Percentiles rank a stretch among this genome's conserved stretches.
Conservation (phyloP, 1,140 invertebrate species). For the Polyergus mexicanus region DNA sequence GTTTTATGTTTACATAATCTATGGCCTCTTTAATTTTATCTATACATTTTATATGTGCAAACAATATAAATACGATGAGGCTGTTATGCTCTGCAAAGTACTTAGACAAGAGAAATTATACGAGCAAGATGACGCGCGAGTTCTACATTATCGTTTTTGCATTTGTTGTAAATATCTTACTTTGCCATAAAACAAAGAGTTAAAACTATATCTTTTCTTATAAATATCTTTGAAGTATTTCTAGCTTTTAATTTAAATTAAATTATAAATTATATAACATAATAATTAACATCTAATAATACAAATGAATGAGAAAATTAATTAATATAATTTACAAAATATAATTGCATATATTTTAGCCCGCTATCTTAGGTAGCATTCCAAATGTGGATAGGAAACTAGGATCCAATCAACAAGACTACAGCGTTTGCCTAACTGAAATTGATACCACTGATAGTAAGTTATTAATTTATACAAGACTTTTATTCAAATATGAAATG, state of each 20-base stretch:
- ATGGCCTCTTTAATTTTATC: background rate
- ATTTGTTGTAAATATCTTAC: background rate
- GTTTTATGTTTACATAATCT: background rate
- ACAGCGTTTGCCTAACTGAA: too few relatives aligned
- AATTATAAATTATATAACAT: background rate
- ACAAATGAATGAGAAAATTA: background rate
- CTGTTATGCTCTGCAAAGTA: background rate
- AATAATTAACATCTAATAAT: background rate
- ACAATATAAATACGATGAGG: slow-evolving; percentile 16
- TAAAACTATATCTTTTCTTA: background rate
- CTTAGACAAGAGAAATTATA: background rate
- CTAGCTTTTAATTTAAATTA: background rate
- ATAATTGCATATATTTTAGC: background rate
- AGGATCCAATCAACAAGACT: too few relatives aligned
- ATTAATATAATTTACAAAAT: background rate
- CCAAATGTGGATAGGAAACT: too few relatives aligned
- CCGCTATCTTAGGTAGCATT: too few relatives aligned
- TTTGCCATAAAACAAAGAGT: background rate
- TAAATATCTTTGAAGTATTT: background rate
- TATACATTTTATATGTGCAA: background rate
- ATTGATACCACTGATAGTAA: too few relatives aligned
- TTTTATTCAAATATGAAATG: too few relatives aligned
- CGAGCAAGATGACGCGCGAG: background rate
- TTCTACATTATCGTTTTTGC: background rate
- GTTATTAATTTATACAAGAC: too few relatives aligned